Percentiles rank a stretch among this genome's conserved stretches.
phyloP scores from a whole-genome alignment of 2,888 invertebrate species.

The Agrotis clavis region DNA sequence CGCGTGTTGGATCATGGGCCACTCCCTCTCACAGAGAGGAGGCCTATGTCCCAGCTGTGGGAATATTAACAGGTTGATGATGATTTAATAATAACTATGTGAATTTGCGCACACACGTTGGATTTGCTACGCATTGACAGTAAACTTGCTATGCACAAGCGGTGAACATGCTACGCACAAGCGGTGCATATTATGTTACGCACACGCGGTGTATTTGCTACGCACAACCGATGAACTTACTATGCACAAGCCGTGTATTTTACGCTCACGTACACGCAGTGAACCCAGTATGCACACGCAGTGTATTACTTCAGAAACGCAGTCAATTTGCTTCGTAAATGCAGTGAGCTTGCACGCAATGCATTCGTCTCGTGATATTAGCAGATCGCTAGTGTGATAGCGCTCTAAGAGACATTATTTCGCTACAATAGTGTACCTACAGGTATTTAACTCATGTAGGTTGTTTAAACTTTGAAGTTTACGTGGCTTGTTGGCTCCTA shows the following conservation, averaged over 20 bases:
- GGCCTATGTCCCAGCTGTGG: too few relatives aligned
- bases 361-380: too few relatives aligned
- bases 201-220: background rate
- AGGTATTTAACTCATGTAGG: slow-evolving; percentile 27
- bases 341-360: background rate
- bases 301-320: background rate
- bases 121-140: too few relatives aligned
- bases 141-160: background rate
- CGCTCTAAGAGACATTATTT: slow-evolving; percentile 15
- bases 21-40: too few relatives aligned
- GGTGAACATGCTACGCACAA: background rate
- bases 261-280: background rate
- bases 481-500: slow-evolving; percentile 36
- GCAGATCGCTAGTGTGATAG: slow-evolving; percentile 2
- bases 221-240: background rate
- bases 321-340: background rate
- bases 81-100: too few relatives aligned
- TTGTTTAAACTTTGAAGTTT: slow-evolving; percentile 46
- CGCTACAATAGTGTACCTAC: slow-evolving; percentile 19
- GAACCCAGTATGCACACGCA: background rate
- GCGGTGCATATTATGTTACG: background rate
- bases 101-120: too few relatives aligned
- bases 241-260: background rate
- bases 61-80: too few relatives aligned
- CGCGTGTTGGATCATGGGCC: too few relatives aligned